Evolutionary conservation across 1,140 invertebrate genomes (phyloP).

Genomic region (Tachypleus tridentatus): DNA sequence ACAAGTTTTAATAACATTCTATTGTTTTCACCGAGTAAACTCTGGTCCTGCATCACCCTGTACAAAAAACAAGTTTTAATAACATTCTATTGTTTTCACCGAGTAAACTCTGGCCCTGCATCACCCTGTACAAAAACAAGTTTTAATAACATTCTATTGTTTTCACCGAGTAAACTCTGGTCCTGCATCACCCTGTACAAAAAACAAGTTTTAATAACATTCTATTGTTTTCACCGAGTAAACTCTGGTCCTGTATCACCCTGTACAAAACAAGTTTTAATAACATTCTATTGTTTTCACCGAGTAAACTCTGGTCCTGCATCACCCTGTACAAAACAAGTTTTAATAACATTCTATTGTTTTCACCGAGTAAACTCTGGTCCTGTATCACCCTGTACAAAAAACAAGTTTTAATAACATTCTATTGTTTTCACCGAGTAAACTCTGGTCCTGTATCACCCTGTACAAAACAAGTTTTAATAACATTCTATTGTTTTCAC

Average conservation of each 20-base stretch:
- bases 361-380: too few species aligned
- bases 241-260: slow-evolving; percentile 1
- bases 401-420: neutral
- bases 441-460: slow-evolving; percentile 1
- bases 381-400: slow-evolving; percentile 7
- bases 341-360: too few species aligned
- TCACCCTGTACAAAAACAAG: slow-evolving; percentile 3
- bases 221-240: too few species aligned
- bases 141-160: too few species aligned
- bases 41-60: slow-evolving; percentile 5
- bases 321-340: slow-evolving; percentile 5
- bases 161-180: too few species aligned
- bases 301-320: neutral
- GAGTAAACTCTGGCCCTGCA: neutral
- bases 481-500: too few species aligned
- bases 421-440: too few species aligned
- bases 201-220: neutral
- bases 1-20: neutral
- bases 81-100: too few species aligned
- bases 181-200: slow-evolving; percentile 8
- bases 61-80: neutral
- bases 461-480: neutral
- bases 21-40: too few species aligned
- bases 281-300: too few species aligned
- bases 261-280: neutral